phyloP scores from a whole-genome alignment of 2,797 vertebrate genomes.

The Calcarius lapponicus region DNA sequence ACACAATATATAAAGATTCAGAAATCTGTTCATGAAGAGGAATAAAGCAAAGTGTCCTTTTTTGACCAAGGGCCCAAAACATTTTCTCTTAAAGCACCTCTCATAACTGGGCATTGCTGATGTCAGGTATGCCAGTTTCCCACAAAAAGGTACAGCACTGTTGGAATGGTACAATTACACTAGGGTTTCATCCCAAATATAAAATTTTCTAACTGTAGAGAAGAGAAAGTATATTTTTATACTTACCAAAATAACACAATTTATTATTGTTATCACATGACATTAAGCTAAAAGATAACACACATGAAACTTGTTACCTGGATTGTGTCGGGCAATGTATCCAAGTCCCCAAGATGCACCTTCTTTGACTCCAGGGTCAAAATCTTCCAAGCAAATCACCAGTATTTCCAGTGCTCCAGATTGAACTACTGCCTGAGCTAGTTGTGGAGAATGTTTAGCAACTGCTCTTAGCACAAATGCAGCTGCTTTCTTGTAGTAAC shows the following conservation, averaged over 20 bases:
- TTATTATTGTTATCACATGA: neutral
- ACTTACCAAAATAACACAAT: neutral
- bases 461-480: conserved; percentile 90
- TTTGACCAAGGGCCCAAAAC: neutral
- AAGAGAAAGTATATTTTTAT: neutral
- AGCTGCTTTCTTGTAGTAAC: conserved; percentile 93
- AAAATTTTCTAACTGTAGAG: neutral
- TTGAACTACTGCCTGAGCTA: conserved; percentile 87
- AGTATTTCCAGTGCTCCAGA: conserved; percentile 87
- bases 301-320: conserved; percentile 74
- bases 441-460: conserved; percentile 90
- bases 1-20: neutral
- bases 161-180: neutral
- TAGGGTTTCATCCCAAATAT: neutral
- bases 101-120: neutral
- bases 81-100: neutral
- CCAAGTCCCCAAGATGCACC: conserved; percentile 89
- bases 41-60: neutral
- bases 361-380: conserved; percentile 95
- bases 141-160: neutral
- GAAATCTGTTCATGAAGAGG: neutral
- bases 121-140: neutral
- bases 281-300: neutral
- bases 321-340: conserved; percentile 86
- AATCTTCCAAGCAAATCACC: conserved; percentile 91